Percentiles rank a stretch among this genome's conserved stretches.
These are phyloP conservation scores for Anarhynchus alexandrinus DNA, from an alignment of 2,113 vertebrate genomes.

Conservation along the genomic window DNA sequence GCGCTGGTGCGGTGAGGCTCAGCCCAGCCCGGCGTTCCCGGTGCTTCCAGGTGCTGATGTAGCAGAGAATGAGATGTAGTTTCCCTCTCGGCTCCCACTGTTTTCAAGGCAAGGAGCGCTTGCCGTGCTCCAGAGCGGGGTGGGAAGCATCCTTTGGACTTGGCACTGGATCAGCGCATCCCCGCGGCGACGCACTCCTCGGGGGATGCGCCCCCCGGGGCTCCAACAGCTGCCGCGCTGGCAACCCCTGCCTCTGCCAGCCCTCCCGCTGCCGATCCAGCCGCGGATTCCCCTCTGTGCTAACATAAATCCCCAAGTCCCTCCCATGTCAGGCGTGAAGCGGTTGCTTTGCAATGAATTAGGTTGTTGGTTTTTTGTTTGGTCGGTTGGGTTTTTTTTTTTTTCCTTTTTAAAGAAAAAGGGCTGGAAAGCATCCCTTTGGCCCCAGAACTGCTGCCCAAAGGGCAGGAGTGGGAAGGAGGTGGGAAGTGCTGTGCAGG, in stretches of 20 bases:
- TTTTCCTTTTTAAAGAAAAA: neutral
- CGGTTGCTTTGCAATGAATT: neutral
- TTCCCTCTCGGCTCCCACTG: neutral
- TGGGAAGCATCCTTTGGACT: neutral
- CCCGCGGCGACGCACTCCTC: neutral
- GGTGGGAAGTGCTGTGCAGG: neutral
- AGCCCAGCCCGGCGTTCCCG: accelerated
- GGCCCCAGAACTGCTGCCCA: neutral
- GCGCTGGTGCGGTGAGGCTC: neutral
- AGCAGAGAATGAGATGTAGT: neutral
- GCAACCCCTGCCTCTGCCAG: neutral
- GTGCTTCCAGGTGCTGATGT: accelerated
- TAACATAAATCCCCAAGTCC: neutral
- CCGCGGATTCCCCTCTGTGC: neutral
- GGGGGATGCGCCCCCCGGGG: neutral
- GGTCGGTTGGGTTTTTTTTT: neutral
- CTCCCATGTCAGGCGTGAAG: neutral
- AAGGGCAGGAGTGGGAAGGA: neutral
- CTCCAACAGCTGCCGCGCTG: neutral
- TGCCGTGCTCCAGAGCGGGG: neutral
- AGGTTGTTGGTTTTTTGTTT: neutral
- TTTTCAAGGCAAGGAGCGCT: neutral
- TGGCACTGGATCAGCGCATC: neutral
- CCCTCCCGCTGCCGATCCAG: neutral
- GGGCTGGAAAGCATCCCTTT: neutral